Evolutionary conservation across 2,797 vertebrate genomes (phyloP).

Genomic region (Erethizon dorsatum): DNA sequence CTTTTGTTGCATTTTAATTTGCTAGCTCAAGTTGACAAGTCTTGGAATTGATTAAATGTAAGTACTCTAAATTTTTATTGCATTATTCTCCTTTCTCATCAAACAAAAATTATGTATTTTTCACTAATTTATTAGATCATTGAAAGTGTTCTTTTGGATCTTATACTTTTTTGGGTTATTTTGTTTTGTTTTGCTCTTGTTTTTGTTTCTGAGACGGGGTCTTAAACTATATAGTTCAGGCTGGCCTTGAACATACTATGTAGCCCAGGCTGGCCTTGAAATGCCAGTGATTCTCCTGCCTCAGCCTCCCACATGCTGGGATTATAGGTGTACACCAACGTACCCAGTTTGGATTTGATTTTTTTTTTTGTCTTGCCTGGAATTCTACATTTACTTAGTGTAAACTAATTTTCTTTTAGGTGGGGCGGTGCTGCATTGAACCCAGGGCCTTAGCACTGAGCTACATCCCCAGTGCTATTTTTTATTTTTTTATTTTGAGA

Average conservation of each 20-base stretch:
- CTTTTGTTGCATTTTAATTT: constrained; percentile 12
- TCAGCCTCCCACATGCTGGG: background rate
- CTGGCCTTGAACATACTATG: too few species aligned
- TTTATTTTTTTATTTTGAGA: background rate
- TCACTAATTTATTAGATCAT: background rate
- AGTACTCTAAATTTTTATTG: background rate
- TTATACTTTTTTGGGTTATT: background rate
- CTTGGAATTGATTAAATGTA: background rate
- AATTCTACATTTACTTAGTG: background rate
- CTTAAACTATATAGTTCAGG: too few species aligned
- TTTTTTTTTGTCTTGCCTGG: background rate
- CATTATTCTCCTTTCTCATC: background rate
- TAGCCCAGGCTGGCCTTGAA: too few species aligned
- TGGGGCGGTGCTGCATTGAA: background rate
- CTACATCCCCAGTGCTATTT: too few species aligned
- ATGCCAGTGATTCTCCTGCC: background rate
- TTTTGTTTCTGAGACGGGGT: background rate
- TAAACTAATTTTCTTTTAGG: background rate
- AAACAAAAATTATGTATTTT: background rate
- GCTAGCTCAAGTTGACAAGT: background rate
- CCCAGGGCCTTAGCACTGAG: background rate
- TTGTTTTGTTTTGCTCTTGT: background rate
- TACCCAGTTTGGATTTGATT: background rate
- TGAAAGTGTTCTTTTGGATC: background rate
- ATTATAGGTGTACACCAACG: background rate